Evolutionary conservation across 2,888 invertebrate species (phyloP).

Genomic region (Teleiodes luculella): DNA sequence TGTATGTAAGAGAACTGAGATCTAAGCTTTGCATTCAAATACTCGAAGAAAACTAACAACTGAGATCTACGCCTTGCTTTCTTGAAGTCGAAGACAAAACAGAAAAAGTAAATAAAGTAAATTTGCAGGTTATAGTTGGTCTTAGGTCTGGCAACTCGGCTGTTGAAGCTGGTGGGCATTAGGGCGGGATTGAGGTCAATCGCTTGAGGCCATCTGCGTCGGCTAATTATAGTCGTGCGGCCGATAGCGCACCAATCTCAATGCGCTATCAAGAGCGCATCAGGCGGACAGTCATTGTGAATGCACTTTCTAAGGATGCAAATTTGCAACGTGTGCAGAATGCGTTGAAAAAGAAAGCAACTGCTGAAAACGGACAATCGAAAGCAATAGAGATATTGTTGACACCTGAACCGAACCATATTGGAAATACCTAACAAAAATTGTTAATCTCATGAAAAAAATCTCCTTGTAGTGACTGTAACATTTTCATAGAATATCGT

Average conservation of each 20-base stretch:
- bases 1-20: too few relatives aligned
- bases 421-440: too few relatives aligned
- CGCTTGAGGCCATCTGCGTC: conserved; percentile 74
- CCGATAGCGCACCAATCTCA: conserved; percentile 59
- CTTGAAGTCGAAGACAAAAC: too few relatives aligned
- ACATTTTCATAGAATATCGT: neutral
- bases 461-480: neutral
- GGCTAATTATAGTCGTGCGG: conserved; percentile 70
- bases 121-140: neutral
- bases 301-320: conserved; percentile 26
- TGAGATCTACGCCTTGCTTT: too few relatives aligned
- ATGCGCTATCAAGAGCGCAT: conserved; percentile 48
- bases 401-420: too few relatives aligned
- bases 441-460: too few relatives aligned
- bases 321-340: conserved; percentile 3
- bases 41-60: too few relatives aligned
- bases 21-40: too few relatives aligned
- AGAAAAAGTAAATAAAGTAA: neutral
- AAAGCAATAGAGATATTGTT: neutral
- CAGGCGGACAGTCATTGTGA: conserved; percentile 33
- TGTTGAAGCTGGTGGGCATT: conserved; percentile 49
- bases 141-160: neutral
- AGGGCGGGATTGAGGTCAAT: conserved; percentile 74
- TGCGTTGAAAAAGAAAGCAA: neutral
- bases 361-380: neutral